Conservation (phyloP, 2,113 vertebrate genomes). For the Carollia perspicillata region DNA sequence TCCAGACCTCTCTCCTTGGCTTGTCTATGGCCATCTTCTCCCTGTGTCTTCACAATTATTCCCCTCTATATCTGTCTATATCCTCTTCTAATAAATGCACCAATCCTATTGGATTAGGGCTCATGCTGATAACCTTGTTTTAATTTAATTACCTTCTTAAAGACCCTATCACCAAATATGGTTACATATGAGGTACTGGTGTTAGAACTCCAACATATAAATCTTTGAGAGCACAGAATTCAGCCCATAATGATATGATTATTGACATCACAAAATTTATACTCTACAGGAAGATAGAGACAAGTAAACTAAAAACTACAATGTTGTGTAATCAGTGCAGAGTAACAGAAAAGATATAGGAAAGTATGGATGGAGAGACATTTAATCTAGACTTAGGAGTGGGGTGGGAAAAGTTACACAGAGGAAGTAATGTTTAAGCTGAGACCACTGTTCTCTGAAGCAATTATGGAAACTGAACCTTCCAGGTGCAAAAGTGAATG, state of each 20-base stretch:
- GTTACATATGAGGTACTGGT: background rate
- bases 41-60: background rate
- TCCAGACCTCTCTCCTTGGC: background rate
- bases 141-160: background rate
- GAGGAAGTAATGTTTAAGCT: background rate
- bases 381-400: background rate
- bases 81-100: background rate
- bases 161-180: background rate
- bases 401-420: background rate
- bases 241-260: background rate
- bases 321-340: background rate
- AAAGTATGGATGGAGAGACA: too few relatives aligned
- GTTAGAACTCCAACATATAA: background rate
- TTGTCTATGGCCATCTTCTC: background rate
- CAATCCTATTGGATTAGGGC: background rate
- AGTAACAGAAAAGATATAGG: background rate
- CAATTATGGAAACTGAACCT: background rate
- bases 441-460: background rate
- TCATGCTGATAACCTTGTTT: background rate
- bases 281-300: background rate
- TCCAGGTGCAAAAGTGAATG: background rate
- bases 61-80: background rate
- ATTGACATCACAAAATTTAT: background rate
- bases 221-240: background rate
- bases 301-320: background rate